These are phyloP conservation scores for Ichneumoninae sp. DNA, from an alignment of 2,888 invertebrate genomes.

Conservation along the genomic window DNA sequence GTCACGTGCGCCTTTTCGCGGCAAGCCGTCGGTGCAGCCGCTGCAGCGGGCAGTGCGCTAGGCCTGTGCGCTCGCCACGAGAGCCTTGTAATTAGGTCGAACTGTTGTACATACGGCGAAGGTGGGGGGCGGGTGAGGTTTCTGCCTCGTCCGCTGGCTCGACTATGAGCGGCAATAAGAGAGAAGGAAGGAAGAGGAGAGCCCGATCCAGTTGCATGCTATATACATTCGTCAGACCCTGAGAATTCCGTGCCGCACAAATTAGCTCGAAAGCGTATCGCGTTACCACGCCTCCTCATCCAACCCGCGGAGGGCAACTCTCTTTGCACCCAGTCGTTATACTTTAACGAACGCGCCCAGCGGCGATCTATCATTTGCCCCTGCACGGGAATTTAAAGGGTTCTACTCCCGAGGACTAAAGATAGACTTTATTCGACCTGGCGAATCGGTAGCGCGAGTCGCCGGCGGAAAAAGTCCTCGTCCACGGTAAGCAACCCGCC, in stretches of 20 bases:
- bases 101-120: conserved; percentile 25
- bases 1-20: conserved; percentile 37
- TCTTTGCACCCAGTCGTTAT: conserved; percentile 17
- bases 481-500: background rate
- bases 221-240: conserved; percentile 8
- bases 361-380: conserved; percentile 29
- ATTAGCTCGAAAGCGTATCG: conserved; percentile 51
- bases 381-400: conserved; percentile 9
- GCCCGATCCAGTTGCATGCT: background rate
- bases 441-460: background rate
- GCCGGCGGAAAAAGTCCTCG: background rate
- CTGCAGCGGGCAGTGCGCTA: background rate
- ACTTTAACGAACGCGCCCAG: conserved; percentile 4
- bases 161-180: background rate
- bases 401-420: background rate
- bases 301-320: background rate
- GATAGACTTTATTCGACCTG: background rate
- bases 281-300: conserved; percentile 37
- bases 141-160: background rate
- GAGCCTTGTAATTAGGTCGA: conserved; percentile 58
- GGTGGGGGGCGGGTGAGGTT: background rate
- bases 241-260: conserved; percentile 38
- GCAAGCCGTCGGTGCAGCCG: conserved; percentile 3
- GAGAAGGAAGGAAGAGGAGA: conserved; percentile 18
- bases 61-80: conserved; percentile 9